These are phyloP conservation scores for Catharus bicknelli DNA, from an alignment of 2,113 vertebrate genomes.

Conservation along the genomic window DNA sequence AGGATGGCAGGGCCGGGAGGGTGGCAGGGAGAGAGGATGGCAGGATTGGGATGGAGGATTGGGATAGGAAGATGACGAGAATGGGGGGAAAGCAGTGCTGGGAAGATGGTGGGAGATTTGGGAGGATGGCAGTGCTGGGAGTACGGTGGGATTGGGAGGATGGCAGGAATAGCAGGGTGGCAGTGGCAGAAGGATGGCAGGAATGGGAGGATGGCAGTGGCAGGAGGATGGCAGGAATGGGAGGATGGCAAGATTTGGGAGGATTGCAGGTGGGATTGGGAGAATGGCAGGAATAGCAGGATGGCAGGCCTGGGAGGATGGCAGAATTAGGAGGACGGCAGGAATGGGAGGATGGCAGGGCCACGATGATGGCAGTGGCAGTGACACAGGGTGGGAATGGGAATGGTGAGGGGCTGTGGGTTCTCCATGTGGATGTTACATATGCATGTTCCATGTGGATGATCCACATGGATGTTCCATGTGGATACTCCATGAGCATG, in stretches of 20 bases:
- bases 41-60: no score
- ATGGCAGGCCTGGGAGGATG: not conserved
- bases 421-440: no score
- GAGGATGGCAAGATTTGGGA: not conserved
- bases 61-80: no score
- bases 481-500: no score
- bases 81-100: not conserved
- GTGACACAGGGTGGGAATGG: not conserved
- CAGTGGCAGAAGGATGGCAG: not conserved
- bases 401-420: no score
- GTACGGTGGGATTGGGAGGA: not conserved
- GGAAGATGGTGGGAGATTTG: not conserved
- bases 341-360: fast-evolving
- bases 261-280: not conserved
- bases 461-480: not conserved
- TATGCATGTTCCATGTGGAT: no score
- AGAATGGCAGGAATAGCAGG: not conserved
- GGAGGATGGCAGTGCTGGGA: not conserved
- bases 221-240: not conserved
- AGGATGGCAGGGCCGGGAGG: fast-evolving
- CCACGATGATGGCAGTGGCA: fast-evolving
- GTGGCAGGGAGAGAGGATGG: not conserved
- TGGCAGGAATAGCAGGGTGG: not conserved
- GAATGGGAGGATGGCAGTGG: not conserved
- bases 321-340: not conserved